Base-by-base conservation (phyloP, 2,888 invertebrate genomes). In the Myathropa florea region DNA sequence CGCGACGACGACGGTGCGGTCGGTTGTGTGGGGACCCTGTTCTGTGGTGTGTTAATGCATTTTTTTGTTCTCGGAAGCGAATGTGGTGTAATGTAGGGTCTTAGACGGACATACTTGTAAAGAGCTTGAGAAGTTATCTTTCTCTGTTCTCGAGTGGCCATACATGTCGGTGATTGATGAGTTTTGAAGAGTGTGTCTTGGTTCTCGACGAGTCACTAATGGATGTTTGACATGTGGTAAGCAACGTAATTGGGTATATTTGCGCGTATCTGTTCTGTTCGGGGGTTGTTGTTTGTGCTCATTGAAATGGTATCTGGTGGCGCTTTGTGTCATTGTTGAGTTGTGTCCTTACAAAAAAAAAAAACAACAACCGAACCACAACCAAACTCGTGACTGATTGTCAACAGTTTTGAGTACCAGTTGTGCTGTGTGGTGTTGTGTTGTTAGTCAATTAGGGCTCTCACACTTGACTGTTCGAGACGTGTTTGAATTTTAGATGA, bases 81-180 rank as follows among this genome's bases (percentile, higher is more conserved):
- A 2, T 23, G 9, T 23, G 57, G 57, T 57, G 57, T 57, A 65
- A 70, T 71, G 63, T 71, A 33, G n/a, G 55, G 46, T 78, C 24
- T 64, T 71, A 70, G 70, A 63, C 70, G 64, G 71, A 70, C 39
- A 64, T 14, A 68, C 59, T 30, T 60, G 68, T 68, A 28, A 57
- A 71, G 78, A 71, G 60, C 67, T 72, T 57, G 71, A 79, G 46
- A 79, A 79, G 24, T 59, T 71, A 79, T 79, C 46, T 28, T 39
- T 64, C 57, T 79, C 64, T 30, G 28, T n/a, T 21, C 33, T 60
- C 53, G 65, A 79, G 79, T 79, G 71, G n/a, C 36, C 72, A 36
- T 46, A 67, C 30, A 55, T 30, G 80, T 33, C 39, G 60, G 65
- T 80, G 80, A 80, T 80, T 80, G 80, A 80, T 80, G 80, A 61